Base-by-base conservation (phyloP, 2,888 invertebrate genomes). In the Dromius quadrimaculatus region DNA sequence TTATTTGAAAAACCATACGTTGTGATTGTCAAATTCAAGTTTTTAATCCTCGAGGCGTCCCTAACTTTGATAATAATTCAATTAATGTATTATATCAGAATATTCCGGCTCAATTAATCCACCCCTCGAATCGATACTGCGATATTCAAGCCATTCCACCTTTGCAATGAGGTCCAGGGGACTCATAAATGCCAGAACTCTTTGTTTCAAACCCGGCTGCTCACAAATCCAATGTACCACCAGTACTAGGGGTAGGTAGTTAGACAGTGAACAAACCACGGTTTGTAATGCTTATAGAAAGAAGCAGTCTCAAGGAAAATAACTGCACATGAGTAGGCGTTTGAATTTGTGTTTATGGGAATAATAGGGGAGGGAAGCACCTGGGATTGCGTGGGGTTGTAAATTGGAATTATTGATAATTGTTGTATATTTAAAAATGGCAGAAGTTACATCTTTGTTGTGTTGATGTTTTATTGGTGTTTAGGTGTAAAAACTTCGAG, bases 81-180 rank as follows among this genome's bases (percentile, higher is more conserved):
- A n/a, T n/a, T n/a, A n/a, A n/a, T n/a, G n/a, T n/a, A n/a, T n/a
- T n/a, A n/a, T n/a, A n/a, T n/a, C n/a, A n/a, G n/a, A n/a, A n/a
- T n/a, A n/a, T n/a, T n/a, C n/a, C n/a, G n/a, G n/a, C n/a, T n/a
- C n/a, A n/a, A n/a, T n/a, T 36, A 36, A 43, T 15, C 13, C 50
- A 11, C 4, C 17, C 50, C 1, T 72, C 72, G 74, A 78, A 81
- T 81, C 80, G 80, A 80, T 79, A 79, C 74, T 76, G 74, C 74
- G 79, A 80, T 79, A 80, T 78, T 78, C 79, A 75, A 78, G 79
- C 80, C 79, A 80, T 79, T 80, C 78, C 77, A 77, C 78, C 77
- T 76, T 76, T 77, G 75, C 76, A 80, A 81, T 77, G 76, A 77
- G 78, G 77, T 78, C 77, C 79, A 71, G 74, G 81, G 79, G 81